These are phyloP conservation scores for Drosophila oshimai DNA, from an alignment of 1,140 invertebrate species.

Conservation along the genomic window DNA sequence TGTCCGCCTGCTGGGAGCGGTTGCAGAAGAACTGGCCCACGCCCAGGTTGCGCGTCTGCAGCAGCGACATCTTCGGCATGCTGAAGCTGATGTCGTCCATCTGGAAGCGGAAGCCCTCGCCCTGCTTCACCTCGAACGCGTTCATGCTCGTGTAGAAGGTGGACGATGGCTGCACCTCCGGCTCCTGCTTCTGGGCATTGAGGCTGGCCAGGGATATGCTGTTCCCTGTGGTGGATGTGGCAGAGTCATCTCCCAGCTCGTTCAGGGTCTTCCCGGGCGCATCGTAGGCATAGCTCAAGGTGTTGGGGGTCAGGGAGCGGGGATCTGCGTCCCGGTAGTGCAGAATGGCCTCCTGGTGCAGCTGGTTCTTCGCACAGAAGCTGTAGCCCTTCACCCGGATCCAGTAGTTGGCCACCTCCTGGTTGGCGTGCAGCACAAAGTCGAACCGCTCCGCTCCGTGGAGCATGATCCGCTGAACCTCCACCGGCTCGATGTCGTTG, in stretches of 20 bases:
- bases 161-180: slow-evolving; percentile 20
- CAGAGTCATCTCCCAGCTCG: slow-evolving; percentile 51
- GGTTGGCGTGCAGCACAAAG: slow-evolving; percentile 88
- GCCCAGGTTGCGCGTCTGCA: slow-evolving; percentile 73
- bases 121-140: slow-evolving; percentile 29
- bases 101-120: slow-evolving; percentile 68
- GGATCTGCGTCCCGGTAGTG: slow-evolving; percentile 67
- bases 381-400: slow-evolving; percentile 83
- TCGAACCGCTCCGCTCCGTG: slow-evolving; percentile 89
- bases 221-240: too few relatives aligned
- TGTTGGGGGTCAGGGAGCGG: slow-evolving; percentile 34
- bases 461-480: slow-evolving; percentile 85
- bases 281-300: slow-evolving; percentile 63
- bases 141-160: slow-evolving; percentile 76
- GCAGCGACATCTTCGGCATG: slow-evolving; percentile 73
- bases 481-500: slow-evolving; percentile 86
- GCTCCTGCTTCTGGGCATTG: slow-evolving; percentile 37
- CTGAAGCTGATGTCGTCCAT: slow-evolving; percentile 77
- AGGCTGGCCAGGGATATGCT: slow-evolving; percentile 55
- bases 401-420: slow-evolving; percentile 85
- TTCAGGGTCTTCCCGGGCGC: slow-evolving; percentile 58
- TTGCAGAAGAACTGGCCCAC: slow-evolving; percentile 73
- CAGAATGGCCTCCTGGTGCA: slow-evolving; percentile 74
- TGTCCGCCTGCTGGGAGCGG: slow-evolving; percentile 56
- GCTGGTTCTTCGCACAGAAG: slow-evolving; percentile 64